These are phyloP conservation scores for Lepidotrigona ventralis DNA, from an alignment of 1,140 invertebrate genomes.

Conservation along the genomic window DNA sequence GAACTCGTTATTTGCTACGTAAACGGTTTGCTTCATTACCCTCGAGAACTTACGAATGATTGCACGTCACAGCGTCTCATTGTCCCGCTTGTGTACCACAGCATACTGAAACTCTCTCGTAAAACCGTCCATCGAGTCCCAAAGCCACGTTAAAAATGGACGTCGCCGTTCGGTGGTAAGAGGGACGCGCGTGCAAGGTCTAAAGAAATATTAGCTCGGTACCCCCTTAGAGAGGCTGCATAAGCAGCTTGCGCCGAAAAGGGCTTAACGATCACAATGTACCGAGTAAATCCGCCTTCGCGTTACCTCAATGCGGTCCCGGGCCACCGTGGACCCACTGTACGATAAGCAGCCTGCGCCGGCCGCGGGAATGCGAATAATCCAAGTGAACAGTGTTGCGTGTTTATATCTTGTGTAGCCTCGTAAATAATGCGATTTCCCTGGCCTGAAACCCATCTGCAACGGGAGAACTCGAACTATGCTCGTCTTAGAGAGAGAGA, in stretches of 20 bases:
- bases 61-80: too few species aligned
- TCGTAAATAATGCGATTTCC: slow-evolving; percentile 63
- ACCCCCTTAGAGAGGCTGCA: slow-evolving; percentile 23
- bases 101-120: not conserved
- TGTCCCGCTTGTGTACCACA: too few species aligned
- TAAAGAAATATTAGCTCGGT: slow-evolving; percentile 41
- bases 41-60: too few species aligned
- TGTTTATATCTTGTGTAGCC: slow-evolving; percentile 40
- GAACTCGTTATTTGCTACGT: too few species aligned
- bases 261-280: slow-evolving; percentile 55
- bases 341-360: slow-evolving; percentile 58
- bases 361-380: slow-evolving; percentile 58
- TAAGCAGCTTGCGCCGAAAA: slow-evolving; percentile 53
- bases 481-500: slow-evolving; percentile 1
- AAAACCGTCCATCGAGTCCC: not conserved
- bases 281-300: slow-evolving; percentile 66
- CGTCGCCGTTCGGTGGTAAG: not conserved
- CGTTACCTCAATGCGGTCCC: slow-evolving; percentile 60
- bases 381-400: slow-evolving; percentile 44
- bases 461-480: slow-evolving; percentile 43
- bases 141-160: slow-evolving; percentile 15
- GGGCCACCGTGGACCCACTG: slow-evolving; percentile 12
- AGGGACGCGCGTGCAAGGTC: too few species aligned
- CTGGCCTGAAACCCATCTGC: slow-evolving; percentile 1
- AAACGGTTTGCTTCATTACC: too few species aligned